Percentiles rank a stretch among this genome's conserved stretches.
phyloP scores from a whole-genome alignment of 2,888 invertebrate species.

The Leptinotarsa juncta region DNA sequence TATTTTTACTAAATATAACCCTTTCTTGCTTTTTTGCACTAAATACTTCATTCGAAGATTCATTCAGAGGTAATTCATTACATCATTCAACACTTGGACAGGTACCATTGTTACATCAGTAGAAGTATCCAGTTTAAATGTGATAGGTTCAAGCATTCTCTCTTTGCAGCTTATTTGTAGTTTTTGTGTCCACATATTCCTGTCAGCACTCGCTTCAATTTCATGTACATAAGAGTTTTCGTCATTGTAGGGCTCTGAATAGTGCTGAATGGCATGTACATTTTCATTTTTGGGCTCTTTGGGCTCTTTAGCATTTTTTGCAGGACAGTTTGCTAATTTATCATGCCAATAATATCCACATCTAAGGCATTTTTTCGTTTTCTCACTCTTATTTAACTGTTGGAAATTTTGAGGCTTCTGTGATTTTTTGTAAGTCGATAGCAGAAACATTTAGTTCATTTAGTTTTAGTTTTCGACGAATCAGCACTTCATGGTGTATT shows the following conservation, averaged over 20 bases:
- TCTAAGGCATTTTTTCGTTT: background rate
- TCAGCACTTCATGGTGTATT: conserved; percentile 23
- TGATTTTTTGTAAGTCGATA: background rate
- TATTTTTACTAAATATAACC: conserved; percentile 12
- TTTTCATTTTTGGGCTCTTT: background rate
- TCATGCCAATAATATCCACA: no score
- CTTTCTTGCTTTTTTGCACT: background rate
- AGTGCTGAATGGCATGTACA: background rate
- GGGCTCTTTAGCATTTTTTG: conserved; percentile 32
- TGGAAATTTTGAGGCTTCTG: background rate
- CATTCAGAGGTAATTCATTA: background rate
- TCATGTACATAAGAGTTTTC: background rate
- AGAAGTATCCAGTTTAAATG: background rate
- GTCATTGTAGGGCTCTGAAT: background rate
- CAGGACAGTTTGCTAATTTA: conserved; percentile 25
- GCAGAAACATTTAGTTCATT: conserved; percentile 12
- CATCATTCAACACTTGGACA: background rate
- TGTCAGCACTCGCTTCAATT: background rate
- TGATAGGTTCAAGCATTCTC: background rate
- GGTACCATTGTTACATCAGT: background rate
- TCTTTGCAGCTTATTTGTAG: background rate
- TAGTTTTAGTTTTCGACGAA: conserved; percentile 31
- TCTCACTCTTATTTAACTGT: no score
- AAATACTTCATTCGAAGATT: background rate
- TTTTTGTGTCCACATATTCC: background rate